Base-by-base conservation (phyloP, 2,888 invertebrate genomes). In the Steinernema carpocapsae region DNA sequence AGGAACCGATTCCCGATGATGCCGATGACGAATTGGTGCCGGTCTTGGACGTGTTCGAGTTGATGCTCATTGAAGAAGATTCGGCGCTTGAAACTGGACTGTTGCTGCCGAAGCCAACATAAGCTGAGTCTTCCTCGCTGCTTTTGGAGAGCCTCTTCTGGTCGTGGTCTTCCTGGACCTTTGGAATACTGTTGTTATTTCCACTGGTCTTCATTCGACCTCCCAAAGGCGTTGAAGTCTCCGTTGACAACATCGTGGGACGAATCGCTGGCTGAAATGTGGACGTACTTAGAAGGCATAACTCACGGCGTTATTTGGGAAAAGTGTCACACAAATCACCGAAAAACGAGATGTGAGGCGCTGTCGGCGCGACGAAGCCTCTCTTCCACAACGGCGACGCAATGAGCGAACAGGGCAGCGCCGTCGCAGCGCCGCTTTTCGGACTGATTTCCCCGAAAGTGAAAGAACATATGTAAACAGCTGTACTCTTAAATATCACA, bases 101-200 rank as follows among this genome's bases (percentile, higher is more conserved):
- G 17, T 78, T 78, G 71, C 78, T 78, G 70, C 76, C 77, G 71
- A 79, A 81, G n/a, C 82, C 81, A 12, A 77, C 82, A 77, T 81
- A 82, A 42, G 80, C 83, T n/a, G 82, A 82, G 43, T 83, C 83
- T 64, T 80, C 81, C 59, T 81, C 83, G 72, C 77, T 77, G 72
- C 77, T 80, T 64, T 81, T 80, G 26, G 81, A 80, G 37, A 46
- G 71, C 22, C 71, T 42, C 26, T 43, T 71, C 45, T 71, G 71
- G 14, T 45, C 26, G 2, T 4, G 12, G 12, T 43, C 71, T 32
- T 46, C 71, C 17, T 37, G 4, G 14, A 26, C 19, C 37, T 32
- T 45, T 19, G 29, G 46, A 17, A 19, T 45, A 46, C 22, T 45
- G 71, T 46, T 45, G 64, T 64, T 64, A 32, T 64, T 64, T 32